phyloP scores from a whole-genome alignment of 2,113 vertebrate genomes.

The Grammomys dolichurus region DNA sequence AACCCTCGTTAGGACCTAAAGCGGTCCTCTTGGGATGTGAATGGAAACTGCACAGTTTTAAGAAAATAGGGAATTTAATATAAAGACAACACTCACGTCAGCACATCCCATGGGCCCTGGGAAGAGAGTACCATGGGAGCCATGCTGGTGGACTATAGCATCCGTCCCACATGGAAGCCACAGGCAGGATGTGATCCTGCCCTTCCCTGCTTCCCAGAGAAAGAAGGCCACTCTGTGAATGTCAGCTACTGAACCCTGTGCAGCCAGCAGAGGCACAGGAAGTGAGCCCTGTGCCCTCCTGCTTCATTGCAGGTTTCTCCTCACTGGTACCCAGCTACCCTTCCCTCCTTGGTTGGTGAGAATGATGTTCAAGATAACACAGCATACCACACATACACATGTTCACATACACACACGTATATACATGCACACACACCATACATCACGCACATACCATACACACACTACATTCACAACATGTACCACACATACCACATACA shows the following conservation, averaged over 20 bases:
- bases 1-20: background rate
- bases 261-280: too few species aligned
- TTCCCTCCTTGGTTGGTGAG: background rate
- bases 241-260: background rate
- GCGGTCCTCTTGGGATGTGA: background rate
- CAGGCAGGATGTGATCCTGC: fast-evolving
- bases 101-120: fast-evolving
- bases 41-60: background rate
- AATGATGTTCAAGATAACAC: too few species aligned
- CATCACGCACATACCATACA: background rate
- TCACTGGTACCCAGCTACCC: fast-evolving
- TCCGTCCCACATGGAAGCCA: too few species aligned
- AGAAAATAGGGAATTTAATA: background rate
- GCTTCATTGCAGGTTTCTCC: too few species aligned
- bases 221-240: background rate
- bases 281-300: background rate
- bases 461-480: background rate
- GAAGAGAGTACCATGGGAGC: background rate
- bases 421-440: background rate
- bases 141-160: too few species aligned
- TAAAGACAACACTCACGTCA: background rate
- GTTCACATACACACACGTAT: background rate
- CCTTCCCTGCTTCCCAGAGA: background rate
- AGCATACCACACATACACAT: background rate
- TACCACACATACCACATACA: background rate